Percentiles rank a stretch among this genome's conserved stretches.
Conservation (phyloP, 2,113 vertebrate genomes). For the Rhadina sibilatrix region DNA sequence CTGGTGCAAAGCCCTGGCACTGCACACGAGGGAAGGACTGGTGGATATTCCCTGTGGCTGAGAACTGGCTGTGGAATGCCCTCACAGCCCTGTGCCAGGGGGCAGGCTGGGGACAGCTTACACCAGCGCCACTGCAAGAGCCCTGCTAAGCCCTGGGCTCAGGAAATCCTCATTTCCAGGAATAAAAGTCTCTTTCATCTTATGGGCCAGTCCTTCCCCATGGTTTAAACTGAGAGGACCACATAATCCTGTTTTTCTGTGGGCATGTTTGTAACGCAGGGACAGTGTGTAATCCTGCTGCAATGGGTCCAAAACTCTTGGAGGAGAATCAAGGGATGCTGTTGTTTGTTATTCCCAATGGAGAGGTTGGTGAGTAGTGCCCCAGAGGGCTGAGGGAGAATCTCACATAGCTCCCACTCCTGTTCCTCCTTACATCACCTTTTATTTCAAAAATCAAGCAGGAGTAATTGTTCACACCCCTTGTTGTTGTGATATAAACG, state of each 20-base stretch:
- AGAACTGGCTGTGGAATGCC: neutral
- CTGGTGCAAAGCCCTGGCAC: neutral
- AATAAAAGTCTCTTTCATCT: conserved; percentile 32
- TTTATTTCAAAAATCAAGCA: neutral
- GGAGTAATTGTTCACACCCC: neutral
- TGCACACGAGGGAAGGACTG: accelerated
- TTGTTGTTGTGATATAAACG: neutral
- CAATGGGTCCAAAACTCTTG: neutral
- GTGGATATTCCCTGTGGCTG: accelerated
- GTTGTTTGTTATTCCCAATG: neutral
- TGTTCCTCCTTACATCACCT: neutral
- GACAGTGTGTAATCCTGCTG: neutral
- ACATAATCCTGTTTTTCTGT: conserved; percentile 50
- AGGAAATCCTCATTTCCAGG: conserved; percentile 13
- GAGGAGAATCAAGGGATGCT: neutral
- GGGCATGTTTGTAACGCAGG: neutral
- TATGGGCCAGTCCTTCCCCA: neutral
- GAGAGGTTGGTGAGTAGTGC: neutral
- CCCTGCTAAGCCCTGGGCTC: conserved; percentile 1
- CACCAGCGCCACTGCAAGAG: neutral
- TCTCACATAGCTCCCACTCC: neutral
- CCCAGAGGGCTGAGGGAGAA: neutral
- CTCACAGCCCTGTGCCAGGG: neutral
- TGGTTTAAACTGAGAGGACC: neutral
- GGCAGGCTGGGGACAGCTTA: neutral